Base-by-base conservation (phyloP, 2,113 vertebrate species). In the Cinclus cinclus region DNA sequence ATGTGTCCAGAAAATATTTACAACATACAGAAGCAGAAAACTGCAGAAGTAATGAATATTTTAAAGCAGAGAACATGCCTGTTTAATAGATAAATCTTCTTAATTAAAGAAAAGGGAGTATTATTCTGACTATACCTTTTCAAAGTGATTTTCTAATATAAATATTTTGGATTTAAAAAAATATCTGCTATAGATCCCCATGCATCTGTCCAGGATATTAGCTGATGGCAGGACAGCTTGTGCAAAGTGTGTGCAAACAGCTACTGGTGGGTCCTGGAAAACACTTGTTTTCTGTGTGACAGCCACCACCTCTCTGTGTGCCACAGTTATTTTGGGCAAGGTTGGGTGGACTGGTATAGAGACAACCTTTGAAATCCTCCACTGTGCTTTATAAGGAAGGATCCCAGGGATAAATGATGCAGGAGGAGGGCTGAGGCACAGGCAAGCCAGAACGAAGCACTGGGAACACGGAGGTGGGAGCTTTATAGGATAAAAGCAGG, bases 381-480 rank as follows among this genome's bases (percentile, higher is more conserved):
- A 0, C 73, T 41, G 31, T 2, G 3, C 60, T 91, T 83, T n/a
- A 7, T 30, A 71, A 46, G 62, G 78, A 77, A 87, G 55, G 64
- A 65, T 65, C 16, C 10, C 81, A 89, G 81, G 37, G 80, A 49
- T 33, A 77, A 67, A 69, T 81, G 71, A 56, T 41, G 71, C n/a
- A 0, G 84, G 62, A 85, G 70, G 65, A 58, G n/a, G 56, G 39
- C 39, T 46, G 52, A 65, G 60, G 59, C 1, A 1, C 24, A 19
- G 64, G 46, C 46, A 73, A 77, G 33, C 0, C 6, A 83, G 63
- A 68, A n/a, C 37, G 18, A 52, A 91, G 50, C 1, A 2, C 47
- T 16, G n/a, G 46, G 46, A 80, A 60, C 1, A 3, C 0, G 0
- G 42, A 0, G 1, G 69, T 50, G 31, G 46, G 68, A 69, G 63